A percentile compares a stretch with the other conserved stretches of the same genome.
phyloP scores from a whole-genome alignment of 2,113 vertebrate genomes.

The Emydocephalus ijimae region DNA sequence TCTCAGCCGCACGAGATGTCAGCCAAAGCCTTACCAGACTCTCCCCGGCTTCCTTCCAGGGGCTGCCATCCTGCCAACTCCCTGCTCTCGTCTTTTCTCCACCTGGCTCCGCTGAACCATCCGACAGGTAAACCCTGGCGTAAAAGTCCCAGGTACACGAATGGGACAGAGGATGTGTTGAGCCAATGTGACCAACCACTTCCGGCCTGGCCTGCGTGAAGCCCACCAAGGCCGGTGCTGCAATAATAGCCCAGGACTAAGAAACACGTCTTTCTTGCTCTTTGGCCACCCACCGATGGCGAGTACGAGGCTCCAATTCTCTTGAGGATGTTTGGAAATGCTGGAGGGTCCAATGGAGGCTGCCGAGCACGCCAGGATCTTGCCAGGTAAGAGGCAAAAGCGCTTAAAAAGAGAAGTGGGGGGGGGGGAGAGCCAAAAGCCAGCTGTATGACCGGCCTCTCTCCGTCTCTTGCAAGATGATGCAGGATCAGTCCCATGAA shows the following conservation, averaged over 20 bases:
- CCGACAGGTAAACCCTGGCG: no score
- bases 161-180: background rate
- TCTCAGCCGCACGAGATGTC: background rate
- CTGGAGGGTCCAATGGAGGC: background rate
- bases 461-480: background rate
- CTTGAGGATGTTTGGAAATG: background rate
- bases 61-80: no score
- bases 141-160: background rate
- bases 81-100: no score
- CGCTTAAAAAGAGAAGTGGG: background rate
- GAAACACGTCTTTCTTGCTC: background rate
- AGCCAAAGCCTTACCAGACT: background rate
- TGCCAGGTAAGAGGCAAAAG: background rate
- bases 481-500: background rate
- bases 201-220: rapidly evolving
- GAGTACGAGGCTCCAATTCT: rapidly evolving
- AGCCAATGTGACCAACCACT: background rate
- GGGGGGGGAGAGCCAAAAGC: background rate
- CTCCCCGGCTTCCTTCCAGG: background rate
- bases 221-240: background rate
- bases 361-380: background rate
- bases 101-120: no score
- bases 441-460: background rate
- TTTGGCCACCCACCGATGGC: background rate
- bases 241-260: no score